A percentile compares a stretch with the other conserved stretches of the same genome.
phyloP scores from a whole-genome alignment of 2,113 vertebrate species.

The Pimephales promelas region DNA sequence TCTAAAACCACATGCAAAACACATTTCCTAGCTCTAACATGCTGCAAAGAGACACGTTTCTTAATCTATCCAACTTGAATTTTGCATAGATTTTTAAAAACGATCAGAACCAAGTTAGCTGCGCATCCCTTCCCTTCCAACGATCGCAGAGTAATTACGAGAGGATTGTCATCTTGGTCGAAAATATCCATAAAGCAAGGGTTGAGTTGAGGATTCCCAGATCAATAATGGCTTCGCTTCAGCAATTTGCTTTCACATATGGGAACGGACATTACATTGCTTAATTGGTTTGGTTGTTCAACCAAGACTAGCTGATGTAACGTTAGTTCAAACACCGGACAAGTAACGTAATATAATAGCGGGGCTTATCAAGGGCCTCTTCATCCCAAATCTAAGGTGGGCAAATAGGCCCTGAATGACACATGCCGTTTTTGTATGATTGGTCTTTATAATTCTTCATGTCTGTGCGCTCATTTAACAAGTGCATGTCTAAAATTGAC shows the following conservation, averaged over 20 bases:
- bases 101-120: neutral
- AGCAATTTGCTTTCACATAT: neutral
- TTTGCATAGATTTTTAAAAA: neutral
- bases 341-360: neutral
- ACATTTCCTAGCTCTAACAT: neutral
- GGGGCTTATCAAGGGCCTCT: neutral
- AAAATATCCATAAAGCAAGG: neutral
- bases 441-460: neutral
- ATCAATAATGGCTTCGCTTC: constrained; percentile 2
- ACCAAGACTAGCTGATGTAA: neutral
- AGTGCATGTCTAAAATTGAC: neutral
- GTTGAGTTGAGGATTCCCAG: neutral
- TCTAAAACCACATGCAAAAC: neutral
- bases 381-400: constrained; percentile 20
- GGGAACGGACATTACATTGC: neutral
- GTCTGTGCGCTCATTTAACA: neutral
- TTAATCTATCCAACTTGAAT: neutral
- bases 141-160: neutral
- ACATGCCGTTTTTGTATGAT: neutral
- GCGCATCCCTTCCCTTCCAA: neutral
- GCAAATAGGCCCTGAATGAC: neutral
- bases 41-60: neutral
- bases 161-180: neutral
- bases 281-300: constrained; percentile 5
- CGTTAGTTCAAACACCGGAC: neutral